Evolutionary conservation across 2,888 invertebrate species (phyloP), one percentile per base, ranked within the genome.

Genomic region (Meandrusa payeni): DNA sequence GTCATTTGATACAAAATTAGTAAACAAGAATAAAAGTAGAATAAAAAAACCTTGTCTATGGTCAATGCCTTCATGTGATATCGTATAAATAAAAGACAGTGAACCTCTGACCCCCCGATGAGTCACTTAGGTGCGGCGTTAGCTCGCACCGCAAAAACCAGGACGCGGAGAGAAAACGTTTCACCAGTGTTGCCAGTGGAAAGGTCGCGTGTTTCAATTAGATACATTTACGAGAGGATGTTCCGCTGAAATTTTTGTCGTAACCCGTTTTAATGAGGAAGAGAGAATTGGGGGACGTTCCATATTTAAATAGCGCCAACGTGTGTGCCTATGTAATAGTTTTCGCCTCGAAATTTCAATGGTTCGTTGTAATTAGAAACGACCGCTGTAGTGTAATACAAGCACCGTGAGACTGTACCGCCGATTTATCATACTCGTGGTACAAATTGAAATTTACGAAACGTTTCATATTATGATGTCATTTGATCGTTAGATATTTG

Each of bases 211-310:
- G 60, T 61, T 60, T 58, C 66, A 73, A 74, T 73, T 66, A 38
- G 32, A 39, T 7, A 43, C 59, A 63, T 69, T 68, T 66, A 72
- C 65, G 63, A 69, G 63, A 80, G 85, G 86, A 85, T 74, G 81
- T 74, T 60, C 60, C 59, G 49, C 68, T 72, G 72, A 76, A 76
- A 76, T 74, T 71, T 75, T 71, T 62, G 70, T 66, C 67, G 58
- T 67, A 57, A 61, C 61, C 55, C 51, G 64, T 69, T 50, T 56
- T 87, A 87, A 87, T 87, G 83, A 87, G 87, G 87, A 87, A 67
- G 85, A 76, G 63, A 59, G 71, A 85, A 86, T 85, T 83, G 69
- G 66, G 63, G 59, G 56, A 40, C 61, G 69, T 54, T 61, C 65
- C 64, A 68, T 62, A 69, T 69, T 68, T 66, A 61, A 69, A 61